Evolutionary conservation across 2,888 invertebrate genomes (phyloP).

Genomic region (Noctua pronuba): DNA sequence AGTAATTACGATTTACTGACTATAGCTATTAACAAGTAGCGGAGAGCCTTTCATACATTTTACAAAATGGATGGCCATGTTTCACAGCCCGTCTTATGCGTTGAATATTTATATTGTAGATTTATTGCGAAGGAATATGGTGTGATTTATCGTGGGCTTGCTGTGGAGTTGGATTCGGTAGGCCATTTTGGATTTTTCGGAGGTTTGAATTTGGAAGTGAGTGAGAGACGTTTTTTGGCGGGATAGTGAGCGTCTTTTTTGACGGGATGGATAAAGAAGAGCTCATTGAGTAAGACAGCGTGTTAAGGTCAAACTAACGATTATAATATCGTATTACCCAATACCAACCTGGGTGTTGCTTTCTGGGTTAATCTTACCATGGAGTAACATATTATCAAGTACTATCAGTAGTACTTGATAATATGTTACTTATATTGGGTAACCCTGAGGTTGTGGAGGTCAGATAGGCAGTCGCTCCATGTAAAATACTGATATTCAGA

Average conservation of each 20-base stretch:
- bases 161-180: conserved; percentile 65
- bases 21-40: conserved; percentile 88
- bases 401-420: no score
- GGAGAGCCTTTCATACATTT: conserved; percentile 88
- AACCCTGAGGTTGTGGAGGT: background rate
- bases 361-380: no score
- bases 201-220: conserved; percentile 22
- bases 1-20: conserved; percentile 88
- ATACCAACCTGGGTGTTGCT: no score
- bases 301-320: no score
- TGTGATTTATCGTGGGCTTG: conserved; percentile 77
- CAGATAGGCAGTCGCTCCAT: no score
- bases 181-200: conserved; percentile 28
- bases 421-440: no score
- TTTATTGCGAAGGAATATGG: conserved; percentile 83
- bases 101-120: conserved; percentile 89
- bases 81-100: conserved; percentile 78
- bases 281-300: no score
- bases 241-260: no score
- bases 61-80: conserved; percentile 87
- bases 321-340: no score
- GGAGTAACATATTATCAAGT: background rate
- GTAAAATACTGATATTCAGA: no score
- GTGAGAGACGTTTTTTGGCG: background rate
- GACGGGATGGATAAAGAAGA: background rate